These are phyloP conservation scores for Alloscopus bannaensis DNA, from an alignment of 2,888 invertebrate genomes.

Conservation along the genomic window DNA sequence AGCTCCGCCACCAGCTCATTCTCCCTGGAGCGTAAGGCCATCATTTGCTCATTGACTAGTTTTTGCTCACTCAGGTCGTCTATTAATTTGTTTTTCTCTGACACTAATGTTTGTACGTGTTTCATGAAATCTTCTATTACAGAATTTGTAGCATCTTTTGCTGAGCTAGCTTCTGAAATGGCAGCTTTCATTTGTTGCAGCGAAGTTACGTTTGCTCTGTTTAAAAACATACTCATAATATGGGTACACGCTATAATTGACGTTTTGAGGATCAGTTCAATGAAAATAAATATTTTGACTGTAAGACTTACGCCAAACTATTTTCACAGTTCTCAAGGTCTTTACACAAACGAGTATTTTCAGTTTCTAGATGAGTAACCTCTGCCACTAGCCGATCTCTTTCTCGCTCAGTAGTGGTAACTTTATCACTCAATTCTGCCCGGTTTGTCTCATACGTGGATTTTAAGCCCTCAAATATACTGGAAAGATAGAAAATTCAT, in stretches of 20 bases:
- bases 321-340: slow-evolving; percentile 63
- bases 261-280: neutral
- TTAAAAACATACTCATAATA: neutral
- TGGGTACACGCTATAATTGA: neutral
- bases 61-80: slow-evolving; percentile 67
- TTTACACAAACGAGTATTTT: slow-evolving; percentile 61
- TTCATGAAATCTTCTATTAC: slow-evolving; percentile 70
- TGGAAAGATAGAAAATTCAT: slow-evolving; percentile 11
- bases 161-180: slow-evolving; percentile 53
- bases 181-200: slow-evolving; percentile 45
- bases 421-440: slow-evolving; percentile 60
- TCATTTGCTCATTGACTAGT: slow-evolving; percentile 66
- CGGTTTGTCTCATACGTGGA: slow-evolving; percentile 66
- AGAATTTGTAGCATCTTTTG: slow-evolving; percentile 59
- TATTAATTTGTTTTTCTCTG: slow-evolving; percentile 66
- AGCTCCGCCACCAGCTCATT: slow-evolving; percentile 67
- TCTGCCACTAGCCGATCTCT: slow-evolving; percentile 62
- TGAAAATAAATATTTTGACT: neutral
- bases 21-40: slow-evolving; percentile 66
- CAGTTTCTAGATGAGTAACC: slow-evolving; percentile 56
- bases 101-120: slow-evolving; percentile 62
- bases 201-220: slow-evolving; percentile 17
- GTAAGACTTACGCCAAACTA: slow-evolving; percentile 57
- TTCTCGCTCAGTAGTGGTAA: slow-evolving; percentile 62
- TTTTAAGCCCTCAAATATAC: slow-evolving; percentile 70